Base-by-base conservation (phyloP, 2,113 vertebrate species). In the Forbesichthys agassizii region DNA sequence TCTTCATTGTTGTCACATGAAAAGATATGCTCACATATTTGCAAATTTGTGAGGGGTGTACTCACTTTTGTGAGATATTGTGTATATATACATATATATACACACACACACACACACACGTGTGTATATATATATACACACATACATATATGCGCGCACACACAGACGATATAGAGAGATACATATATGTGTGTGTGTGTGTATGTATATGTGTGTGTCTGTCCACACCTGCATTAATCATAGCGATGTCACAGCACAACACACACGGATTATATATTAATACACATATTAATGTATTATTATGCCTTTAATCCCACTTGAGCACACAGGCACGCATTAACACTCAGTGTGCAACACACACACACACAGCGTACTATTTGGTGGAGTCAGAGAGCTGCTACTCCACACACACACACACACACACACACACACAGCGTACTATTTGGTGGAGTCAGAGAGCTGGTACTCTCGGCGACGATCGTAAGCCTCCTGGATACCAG, bases 341-440 rank as follows among this genome's bases (percentile, higher is more conserved):
- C 46, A 2, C 11, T 1, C 8, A 7, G 4, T 1, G 33, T 13
- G 3, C 11, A 14, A 5, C 33, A 4, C 48, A 18, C 3, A 49
- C 3, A 68, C 11, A 75, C 47, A 91, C 95, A 87, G 20, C 20
- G 20, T 90, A 97, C 95, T 96, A 97, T 81, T 93, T 88, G 0
- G 96, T 94, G 0, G 95, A 97, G 81, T 97, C 95, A 0, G 95
- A 93, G 58, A 97, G 93, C 74, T 96, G 95, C 84, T 94, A 97
- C 73, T 96, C 94, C 13, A 13, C 14, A 3, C 27, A 36, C 14
- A 14, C 55, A 58, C 47, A 9, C 66, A 48, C 11, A 5, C 33
- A 4, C 48, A 18, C 3, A 49, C 3, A 68, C 11, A 75, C 47
- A 91, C 95, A 87, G 27, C 27, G 27, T 90, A 97, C 95, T 96